phyloP scores from a whole-genome alignment of 2,888 invertebrate species.

The Piscicola geometra region DNA sequence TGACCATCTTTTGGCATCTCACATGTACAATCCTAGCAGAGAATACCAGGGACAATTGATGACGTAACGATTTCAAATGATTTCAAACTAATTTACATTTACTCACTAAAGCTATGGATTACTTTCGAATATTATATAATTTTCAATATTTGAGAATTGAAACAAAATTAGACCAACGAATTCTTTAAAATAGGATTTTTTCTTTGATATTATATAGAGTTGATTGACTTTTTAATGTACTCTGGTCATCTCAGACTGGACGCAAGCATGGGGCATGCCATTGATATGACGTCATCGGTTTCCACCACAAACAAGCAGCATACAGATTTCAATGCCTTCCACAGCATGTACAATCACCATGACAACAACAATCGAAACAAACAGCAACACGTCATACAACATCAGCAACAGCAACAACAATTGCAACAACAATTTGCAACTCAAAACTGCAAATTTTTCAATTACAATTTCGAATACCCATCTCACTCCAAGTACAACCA shows the following conservation, averaged over 20 bases:
- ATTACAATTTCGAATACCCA: neutral
- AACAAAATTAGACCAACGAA: too few relatives aligned
- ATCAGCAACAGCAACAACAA: neutral
- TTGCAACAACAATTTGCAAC: neutral
- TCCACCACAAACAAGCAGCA: slow-evolving; percentile 3
- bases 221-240: too few relatives aligned
- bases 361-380: neutral
- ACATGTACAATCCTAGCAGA: neutral
- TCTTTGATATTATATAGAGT: too few relatives aligned
- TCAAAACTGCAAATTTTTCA: neutral
- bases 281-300: slow-evolving; percentile 15
- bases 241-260: neutral
- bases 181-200: too few relatives aligned
- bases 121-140: neutral
- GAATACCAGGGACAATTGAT: neutral
- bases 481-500: neutral
- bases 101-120: neutral
- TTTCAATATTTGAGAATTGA: too few relatives aligned
- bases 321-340: neutral
- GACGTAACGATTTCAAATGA: neutral
- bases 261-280: neutral
- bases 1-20: neutral
- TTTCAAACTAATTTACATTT: neutral
- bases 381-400: neutral
- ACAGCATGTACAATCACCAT: neutral